phyloP scores from a whole-genome alignment of 2,888 invertebrate species.

The Autographa gamma region DNA sequence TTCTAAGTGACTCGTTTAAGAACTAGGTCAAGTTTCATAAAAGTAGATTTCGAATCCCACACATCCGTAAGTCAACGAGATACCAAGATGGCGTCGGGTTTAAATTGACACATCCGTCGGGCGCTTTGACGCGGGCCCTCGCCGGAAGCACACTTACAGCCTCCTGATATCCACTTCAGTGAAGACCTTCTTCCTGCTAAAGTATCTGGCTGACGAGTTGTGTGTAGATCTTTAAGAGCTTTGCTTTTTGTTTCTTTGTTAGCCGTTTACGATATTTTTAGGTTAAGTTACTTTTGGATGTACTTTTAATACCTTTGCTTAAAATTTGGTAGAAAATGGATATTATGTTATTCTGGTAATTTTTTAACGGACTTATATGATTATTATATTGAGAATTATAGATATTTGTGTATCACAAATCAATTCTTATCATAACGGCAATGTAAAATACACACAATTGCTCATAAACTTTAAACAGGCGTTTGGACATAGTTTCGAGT shows the following conservation, averaged over 20 bases:
- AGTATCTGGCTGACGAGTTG: slow-evolving; percentile 56
- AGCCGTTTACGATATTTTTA: slow-evolving; percentile 24
- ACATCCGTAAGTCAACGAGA: slow-evolving; percentile 60
- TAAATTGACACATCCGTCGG: slow-evolving; percentile 72
- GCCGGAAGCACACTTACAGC: slow-evolving; percentile 68
- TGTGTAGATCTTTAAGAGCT: slow-evolving; percentile 50
- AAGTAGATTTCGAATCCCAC: slow-evolving; percentile 61
- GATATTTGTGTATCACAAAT: too few species aligned
- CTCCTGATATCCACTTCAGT: slow-evolving; percentile 65
- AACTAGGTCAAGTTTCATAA: slow-evolving; percentile 60
- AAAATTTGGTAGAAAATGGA: background rate
- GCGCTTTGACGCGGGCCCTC: slow-evolving; percentile 65
- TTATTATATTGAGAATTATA: too few species aligned
- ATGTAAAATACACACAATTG: too few species aligned
- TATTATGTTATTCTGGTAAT: too few species aligned
- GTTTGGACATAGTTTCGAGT: too few species aligned
- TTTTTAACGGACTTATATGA: too few species aligned
- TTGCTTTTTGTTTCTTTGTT: slow-evolving; percentile 43
- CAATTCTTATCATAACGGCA: too few species aligned
- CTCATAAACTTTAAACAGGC: too few species aligned
- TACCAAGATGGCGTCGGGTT: slow-evolving; percentile 63
- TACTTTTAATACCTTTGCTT: background rate
- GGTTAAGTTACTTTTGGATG: background rate
- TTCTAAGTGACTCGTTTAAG: slow-evolving; percentile 12
- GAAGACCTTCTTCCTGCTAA: slow-evolving; percentile 63